Evolutionary conservation across 2,797 vertebrate genomes (phyloP), one percentile per base, ranked within the genome.

Genomic region (Benthosema pterotum): DNA sequence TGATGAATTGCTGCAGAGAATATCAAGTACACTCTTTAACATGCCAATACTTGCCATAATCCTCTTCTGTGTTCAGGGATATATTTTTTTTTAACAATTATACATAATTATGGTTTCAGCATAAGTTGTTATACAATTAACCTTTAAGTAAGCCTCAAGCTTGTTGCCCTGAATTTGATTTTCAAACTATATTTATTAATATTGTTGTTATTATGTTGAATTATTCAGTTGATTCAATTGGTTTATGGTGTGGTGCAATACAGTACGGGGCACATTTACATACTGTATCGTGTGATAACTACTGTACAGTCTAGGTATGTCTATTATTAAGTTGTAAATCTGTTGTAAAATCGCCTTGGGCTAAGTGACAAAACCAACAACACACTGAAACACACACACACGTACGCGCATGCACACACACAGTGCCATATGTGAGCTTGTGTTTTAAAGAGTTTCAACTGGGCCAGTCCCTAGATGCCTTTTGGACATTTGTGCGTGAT

Each of bases 341-440:
- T 65, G 45, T 47, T n/a, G 42, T 65, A n/a, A 59, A 63, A 71
- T 53, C 16, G 49, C 75, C 63, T 42, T 5, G 22, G 62, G 60
- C 42, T 62, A 64, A 68, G 60, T 6, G 28, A 32, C 8, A 9
- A 38, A 2, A 8, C 11, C 8, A 38, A 38, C 6, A 32, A 32
- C 6, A 54, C 61, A 68, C 62, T 79, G 51, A 80, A 73, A 77
- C 70, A 78, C 50, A 80, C 72, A 77, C 70, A 79, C 66, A 65
- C 57, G 57, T 4, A 2, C 60, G 48, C 5, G 2, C 32, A 32
- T 7, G 2, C 28, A 32, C 28, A 32, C 28, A 17, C 28, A 14
- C 28, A 38, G 32, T 13, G 32, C 6, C 50, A 22, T 38, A 42
- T 2, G 22, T 25, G 22, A 5, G 22, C 22, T 1, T 22, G 19